Evolutionary conservation across 2,113 vertebrate genomes (phyloP), one percentile per base, ranked within the genome.

Genomic region (Murina feae): DNA sequence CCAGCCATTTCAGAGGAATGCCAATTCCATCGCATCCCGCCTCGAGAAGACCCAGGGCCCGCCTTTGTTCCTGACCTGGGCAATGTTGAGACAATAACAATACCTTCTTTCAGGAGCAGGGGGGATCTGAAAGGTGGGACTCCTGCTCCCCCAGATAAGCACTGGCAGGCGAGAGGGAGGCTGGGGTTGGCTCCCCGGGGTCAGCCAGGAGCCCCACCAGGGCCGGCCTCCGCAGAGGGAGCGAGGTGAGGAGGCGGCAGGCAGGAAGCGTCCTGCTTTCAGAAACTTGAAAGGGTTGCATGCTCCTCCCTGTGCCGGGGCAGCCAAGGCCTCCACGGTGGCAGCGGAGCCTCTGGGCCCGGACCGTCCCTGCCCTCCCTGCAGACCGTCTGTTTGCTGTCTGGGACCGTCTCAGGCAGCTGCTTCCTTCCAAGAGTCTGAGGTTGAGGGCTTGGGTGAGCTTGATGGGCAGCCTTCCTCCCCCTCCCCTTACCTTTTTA

Each of bases 71-170:
- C 97, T 95, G 96, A 89, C 47, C 94, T 97, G 91, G 90, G 86
- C 92, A 66, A 78, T 68, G 82, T 47, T 17, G 87, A 97, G 76
- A 93, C 90, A 94, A 94, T 97, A 98, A 98, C 98, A 98, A 98
- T 98, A 63, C 80, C 92, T 97, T 96, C 98, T 98, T 99, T 99
- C 98, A 98, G 98, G 96, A 96, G 25, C 47, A n/a, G 97, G 95
- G 78, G 86, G 63, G 47, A 42, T 82, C 55, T 44, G 96, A 63
- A 97, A 97, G 90, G 91, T n/a, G 94, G 91, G 32, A 39, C 95
- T 96, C 92, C 90, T 91, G 79, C 97, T 96, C 82, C 86, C 96
- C 93, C 95, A 94, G 98, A 98, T 98, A 98, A 98, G 97, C 85
- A 68, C 94, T 95, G 98, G 96, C 97, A 97, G 97, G 97, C 97